Percentiles rank a stretch among this genome's conserved stretches.
phyloP scores from a whole-genome alignment of 2,888 invertebrate species.

The Hofmannophila pseudospretella region DNA sequence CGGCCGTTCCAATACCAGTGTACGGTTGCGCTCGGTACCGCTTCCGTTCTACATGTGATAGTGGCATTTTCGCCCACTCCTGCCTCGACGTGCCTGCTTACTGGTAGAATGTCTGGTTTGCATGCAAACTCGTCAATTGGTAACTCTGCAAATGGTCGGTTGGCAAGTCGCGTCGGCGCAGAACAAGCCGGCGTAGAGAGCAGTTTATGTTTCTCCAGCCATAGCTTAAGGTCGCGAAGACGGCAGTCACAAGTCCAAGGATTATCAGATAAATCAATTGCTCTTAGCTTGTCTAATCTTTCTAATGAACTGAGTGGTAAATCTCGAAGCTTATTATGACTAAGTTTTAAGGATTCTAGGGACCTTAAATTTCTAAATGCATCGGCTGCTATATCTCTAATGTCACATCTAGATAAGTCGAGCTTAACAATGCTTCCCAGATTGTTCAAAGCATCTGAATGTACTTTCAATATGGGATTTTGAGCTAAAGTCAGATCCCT shows the following conservation, averaged over 20 bases:
- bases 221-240: constrained; percentile 87
- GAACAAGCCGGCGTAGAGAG: constrained; percentile 88
- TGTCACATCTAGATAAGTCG: constrained; percentile 89
- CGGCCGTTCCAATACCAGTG: constrained; percentile 94
- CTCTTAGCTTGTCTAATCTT: constrained; percentile 84
- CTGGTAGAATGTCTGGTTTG: constrained; percentile 87
- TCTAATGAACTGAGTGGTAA: constrained; percentile 85
- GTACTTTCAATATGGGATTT: constrained; percentile 90
- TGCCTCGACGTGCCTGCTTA: constrained; percentile 86
- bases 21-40: constrained; percentile 87
- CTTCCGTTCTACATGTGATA: constrained; percentile 87
- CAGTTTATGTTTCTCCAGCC: constrained; percentile 87
- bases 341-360: constrained; percentile 87
- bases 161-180: constrained; percentile 83
- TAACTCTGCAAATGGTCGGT: constrained; percentile 86
- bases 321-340: constrained; percentile 87
- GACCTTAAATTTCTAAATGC: constrained; percentile 86
- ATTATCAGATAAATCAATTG: constrained; percentile 90
- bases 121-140: constrained; percentile 91
- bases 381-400: constrained; percentile 85
- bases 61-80: constrained; percentile 91
- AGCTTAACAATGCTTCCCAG: constrained; percentile 88
- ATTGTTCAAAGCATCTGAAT: constrained; percentile 84
- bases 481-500: constrained; percentile 88
- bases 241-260: constrained; percentile 94